Conservation (phyloP, 2,797 vertebrate species). For the Etheostoma perlongum region DNA sequence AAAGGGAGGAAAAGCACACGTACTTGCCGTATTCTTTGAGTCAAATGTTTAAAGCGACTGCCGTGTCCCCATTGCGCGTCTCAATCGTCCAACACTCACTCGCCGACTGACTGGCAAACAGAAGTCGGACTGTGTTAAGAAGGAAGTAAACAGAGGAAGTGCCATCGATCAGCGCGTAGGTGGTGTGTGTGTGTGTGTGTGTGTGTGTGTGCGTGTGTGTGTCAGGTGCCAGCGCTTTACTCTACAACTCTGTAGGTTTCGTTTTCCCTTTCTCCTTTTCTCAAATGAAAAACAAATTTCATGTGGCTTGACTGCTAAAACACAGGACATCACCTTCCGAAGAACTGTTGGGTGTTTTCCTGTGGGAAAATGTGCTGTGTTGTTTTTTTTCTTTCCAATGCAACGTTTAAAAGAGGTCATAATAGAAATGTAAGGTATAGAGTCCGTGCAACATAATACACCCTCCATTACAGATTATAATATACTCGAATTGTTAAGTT, state of each 20-base stretch:
- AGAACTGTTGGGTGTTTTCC: conserved; percentile 31
- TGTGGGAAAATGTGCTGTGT: not conserved
- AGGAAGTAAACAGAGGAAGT: conserved; percentile 68
- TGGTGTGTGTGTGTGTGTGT: not conserved
- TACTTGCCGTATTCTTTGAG: conserved; percentile 25
- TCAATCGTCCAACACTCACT: not conserved
- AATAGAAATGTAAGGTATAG: not conserved
- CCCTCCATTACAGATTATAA: no score
- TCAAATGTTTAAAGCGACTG: not conserved
- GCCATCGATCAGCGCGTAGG: not conserved
- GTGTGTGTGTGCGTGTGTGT: no score
- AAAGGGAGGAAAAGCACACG: no score
- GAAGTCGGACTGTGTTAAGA: not conserved
- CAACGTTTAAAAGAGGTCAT: not conserved
- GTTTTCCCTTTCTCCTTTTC: conserved; percentile 58
- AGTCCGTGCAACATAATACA: no score
- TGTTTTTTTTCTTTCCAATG: not conserved
- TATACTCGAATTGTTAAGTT: not conserved
- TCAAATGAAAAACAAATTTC: conserved; percentile 39
- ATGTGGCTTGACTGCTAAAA: not conserved
- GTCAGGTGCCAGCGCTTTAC: not conserved
- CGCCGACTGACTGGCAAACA: not conserved
- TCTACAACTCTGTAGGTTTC: conserved; percentile 43
- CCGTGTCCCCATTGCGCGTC: conserved; percentile 4
- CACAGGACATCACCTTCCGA: conserved; percentile 3